phyloP scores from a whole-genome alignment of 2,113 vertebrate genomes.

The Zootoca vivipara region DNA sequence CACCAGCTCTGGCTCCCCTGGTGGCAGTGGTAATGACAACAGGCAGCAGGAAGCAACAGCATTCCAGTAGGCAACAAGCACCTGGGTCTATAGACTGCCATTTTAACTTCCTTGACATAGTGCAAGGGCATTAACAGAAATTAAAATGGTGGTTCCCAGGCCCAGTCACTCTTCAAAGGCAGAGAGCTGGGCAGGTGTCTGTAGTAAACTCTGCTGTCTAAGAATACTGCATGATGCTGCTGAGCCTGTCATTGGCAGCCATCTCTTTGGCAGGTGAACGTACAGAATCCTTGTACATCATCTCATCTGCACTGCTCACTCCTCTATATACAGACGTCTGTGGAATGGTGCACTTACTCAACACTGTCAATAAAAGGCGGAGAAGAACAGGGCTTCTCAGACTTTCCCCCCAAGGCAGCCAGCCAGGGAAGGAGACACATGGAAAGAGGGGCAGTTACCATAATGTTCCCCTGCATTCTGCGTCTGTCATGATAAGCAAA shows the following conservation, averaged over 20 bases:
- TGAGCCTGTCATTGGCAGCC: not conserved
- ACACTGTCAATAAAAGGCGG: not conserved
- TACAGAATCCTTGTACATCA: not conserved
- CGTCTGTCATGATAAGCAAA: not conserved
- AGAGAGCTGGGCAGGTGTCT: not conserved
- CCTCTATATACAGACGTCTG: not conserved
- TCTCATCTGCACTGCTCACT: not conserved
- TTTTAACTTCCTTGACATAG: not conserved
- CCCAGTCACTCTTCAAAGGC: not conserved
- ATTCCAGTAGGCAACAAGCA: not conserved
- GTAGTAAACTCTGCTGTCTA: not conserved
- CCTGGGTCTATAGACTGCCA: not conserved
- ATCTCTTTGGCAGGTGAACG: not conserved
- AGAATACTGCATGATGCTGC: not conserved
- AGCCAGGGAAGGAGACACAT: not conserved
- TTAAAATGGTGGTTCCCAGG: not conserved
- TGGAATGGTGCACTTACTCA: no score
- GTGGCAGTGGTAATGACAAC: not conserved
- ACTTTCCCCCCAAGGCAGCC: no score
- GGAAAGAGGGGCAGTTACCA: not conserved
- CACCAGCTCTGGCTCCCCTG: not conserved
- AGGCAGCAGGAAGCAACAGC: not conserved
- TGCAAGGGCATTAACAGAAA: not conserved
- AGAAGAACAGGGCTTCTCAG: not conserved
- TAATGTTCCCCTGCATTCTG: no score